A percentile compares a stretch with the other conserved stretches of the same genome.
phyloP scores from a whole-genome alignment of 2,113 vertebrate species.

The Dipodomys spectabilis region DNA sequence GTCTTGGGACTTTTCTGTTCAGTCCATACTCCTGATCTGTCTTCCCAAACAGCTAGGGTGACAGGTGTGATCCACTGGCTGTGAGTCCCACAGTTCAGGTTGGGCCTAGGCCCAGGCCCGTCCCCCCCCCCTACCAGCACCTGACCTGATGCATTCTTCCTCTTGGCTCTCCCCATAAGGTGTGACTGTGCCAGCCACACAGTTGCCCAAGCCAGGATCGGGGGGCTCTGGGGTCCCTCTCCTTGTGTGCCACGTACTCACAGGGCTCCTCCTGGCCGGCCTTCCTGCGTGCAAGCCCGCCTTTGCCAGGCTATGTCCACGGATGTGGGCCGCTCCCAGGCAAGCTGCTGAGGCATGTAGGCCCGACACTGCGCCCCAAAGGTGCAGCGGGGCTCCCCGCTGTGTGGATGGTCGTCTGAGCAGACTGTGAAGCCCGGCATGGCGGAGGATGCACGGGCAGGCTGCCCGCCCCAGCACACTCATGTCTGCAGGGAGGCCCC shows the following conservation, averaged over 20 bases:
- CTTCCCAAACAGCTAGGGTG: too few species aligned
- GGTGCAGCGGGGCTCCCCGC: neutral
- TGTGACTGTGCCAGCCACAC: accelerated
- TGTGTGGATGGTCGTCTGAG: neutral
- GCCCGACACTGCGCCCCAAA: neutral
- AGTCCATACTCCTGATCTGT: too few species aligned
- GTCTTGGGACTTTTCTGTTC: too few species aligned
- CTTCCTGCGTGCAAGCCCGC: accelerated
- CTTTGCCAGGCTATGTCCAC: neutral
- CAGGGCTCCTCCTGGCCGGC: too few species aligned
- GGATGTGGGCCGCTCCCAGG: too few species aligned
- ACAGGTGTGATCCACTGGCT: too few species aligned
- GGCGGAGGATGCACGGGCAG: neutral
- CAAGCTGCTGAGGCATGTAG: too few species aligned
- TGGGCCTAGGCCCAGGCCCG: neutral
- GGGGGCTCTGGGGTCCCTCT: neutral
- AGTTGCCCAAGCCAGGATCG: neutral
- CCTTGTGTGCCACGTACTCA: accelerated
- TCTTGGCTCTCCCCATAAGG: neutral
- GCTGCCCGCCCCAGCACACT: neutral
- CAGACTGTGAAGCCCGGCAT: neutral
- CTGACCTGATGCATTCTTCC: accelerated
- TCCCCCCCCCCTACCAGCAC: neutral
- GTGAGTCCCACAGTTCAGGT: neutral
- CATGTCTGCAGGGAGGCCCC: neutral